Conservation (phyloP, 2,113 vertebrate species). For the Sylvilagus bachmani region DNA sequence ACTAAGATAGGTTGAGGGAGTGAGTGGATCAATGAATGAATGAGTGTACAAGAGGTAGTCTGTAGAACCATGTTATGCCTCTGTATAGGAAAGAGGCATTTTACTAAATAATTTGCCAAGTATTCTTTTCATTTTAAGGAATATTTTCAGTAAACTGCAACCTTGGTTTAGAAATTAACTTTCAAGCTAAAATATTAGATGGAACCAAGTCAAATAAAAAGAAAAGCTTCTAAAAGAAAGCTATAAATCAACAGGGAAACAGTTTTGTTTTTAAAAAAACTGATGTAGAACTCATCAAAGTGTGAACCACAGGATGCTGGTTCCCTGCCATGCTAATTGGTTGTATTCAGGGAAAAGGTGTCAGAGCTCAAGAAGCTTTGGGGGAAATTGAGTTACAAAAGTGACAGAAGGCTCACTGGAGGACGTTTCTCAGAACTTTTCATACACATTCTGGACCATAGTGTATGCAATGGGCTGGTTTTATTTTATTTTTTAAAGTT, state of each 20-base stretch:
- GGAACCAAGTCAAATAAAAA: not conserved
- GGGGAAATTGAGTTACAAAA: slow-evolving; percentile 41
- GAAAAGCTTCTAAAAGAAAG: not conserved
- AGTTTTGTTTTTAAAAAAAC: slow-evolving; percentile 44
- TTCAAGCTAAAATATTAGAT: slow-evolving; percentile 40
- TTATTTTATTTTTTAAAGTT: not conserved
- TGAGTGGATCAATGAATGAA: not conserved
- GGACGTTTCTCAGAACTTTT: slow-evolving; percentile 26
- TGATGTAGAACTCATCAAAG: not conserved
- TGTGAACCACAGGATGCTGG: not conserved
- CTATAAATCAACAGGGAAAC: not conserved
- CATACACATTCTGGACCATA: not conserved
- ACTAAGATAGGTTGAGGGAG: not conserved
- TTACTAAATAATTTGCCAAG: slow-evolving; percentile 54
- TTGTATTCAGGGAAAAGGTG: slow-evolving; percentile 25
- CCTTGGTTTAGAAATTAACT: slow-evolving; percentile 43
- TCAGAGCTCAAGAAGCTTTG: slow-evolving; percentile 34
- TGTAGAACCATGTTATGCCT: not conserved
- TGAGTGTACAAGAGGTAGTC: not conserved
- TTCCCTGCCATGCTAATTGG: not conserved
- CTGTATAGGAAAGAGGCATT: not conserved
- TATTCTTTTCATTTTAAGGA: slow-evolving; percentile 42
- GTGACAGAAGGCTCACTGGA: not conserved
- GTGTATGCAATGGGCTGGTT: not conserved
- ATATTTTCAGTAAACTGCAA: not conserved